Evolutionary conservation across 2,113 vertebrate species (phyloP).

Genomic region (Capreolus pygargus): DNA sequence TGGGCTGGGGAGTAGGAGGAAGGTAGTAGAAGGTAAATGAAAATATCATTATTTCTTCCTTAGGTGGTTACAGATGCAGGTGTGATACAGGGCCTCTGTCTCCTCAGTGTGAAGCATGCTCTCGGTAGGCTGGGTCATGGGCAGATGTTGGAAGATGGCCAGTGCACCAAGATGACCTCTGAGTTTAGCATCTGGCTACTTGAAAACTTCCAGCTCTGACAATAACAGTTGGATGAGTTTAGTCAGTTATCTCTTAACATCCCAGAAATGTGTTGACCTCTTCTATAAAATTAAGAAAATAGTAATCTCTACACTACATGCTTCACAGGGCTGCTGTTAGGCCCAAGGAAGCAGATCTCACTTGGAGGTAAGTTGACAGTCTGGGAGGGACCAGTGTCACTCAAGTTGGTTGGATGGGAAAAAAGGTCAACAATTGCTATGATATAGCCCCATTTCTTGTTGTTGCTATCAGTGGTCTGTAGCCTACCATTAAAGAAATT

Average conservation of each 20-base stretch:
- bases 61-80: not conserved
- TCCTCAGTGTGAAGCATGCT: not conserved
- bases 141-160: not conserved
- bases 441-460: not conserved
- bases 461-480: not conserved
- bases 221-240: not conserved
- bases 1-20: not conserved
- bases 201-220: not conserved
- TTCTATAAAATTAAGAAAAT: conserved; percentile 21
- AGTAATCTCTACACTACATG: not conserved
- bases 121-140: rapidly evolving
- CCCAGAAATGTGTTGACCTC: not conserved
- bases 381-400: not conserved
- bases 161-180: not conserved
- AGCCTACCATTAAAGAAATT: not conserved
- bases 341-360: not conserved
- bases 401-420: not conserved
- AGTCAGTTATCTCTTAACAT: not conserved
- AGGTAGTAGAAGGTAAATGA: not conserved
- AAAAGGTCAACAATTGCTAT: not conserved
- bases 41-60: not conserved
- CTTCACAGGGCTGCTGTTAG: not conserved
- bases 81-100: not conserved
- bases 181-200: not conserved
- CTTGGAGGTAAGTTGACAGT: not conserved